Evolutionary conservation across 1,140 invertebrate genomes (phyloP).

Genomic region (Metopolophium dirhodum): DNA sequence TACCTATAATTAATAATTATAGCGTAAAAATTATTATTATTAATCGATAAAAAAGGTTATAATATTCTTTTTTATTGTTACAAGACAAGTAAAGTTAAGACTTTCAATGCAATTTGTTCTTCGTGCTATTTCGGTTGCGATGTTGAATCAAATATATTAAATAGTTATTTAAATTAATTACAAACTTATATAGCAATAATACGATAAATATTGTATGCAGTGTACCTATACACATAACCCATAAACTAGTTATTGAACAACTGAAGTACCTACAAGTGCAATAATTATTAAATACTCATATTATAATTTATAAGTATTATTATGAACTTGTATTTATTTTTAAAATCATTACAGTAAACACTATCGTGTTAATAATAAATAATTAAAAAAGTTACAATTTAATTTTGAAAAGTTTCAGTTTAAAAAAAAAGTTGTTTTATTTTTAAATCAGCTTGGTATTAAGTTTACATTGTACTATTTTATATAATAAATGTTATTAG

Average conservation of each 20-base stretch:
- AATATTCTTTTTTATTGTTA: neutral
- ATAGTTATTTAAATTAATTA: no score
- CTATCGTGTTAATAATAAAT: neutral
- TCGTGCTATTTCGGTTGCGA: neutral
- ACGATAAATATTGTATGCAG: no score
- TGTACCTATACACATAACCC: no score
- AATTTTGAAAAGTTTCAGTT: neutral
- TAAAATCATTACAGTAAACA: no score
- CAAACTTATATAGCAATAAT: no score
- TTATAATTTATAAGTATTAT: no score
- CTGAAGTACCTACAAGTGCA: no score
- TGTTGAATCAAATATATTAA: neutral
- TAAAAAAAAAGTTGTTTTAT: neutral
- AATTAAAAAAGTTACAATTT: neutral
- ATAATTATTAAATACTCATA: no score
- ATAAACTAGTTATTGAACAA: no score
- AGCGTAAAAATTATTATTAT: no score
- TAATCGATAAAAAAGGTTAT: neutral
- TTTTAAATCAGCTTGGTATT: neutral
- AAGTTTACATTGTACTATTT: neutral
- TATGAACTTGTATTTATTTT: no score
- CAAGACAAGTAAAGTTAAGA: neutral
- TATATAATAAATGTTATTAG: neutral
- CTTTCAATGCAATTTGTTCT: neutral
- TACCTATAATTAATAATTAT: no score